Evolutionary conservation across 2,797 vertebrate genomes (phyloP), one percentile per base, ranked within the genome.

Genomic region (Buceros bicornis): DNA sequence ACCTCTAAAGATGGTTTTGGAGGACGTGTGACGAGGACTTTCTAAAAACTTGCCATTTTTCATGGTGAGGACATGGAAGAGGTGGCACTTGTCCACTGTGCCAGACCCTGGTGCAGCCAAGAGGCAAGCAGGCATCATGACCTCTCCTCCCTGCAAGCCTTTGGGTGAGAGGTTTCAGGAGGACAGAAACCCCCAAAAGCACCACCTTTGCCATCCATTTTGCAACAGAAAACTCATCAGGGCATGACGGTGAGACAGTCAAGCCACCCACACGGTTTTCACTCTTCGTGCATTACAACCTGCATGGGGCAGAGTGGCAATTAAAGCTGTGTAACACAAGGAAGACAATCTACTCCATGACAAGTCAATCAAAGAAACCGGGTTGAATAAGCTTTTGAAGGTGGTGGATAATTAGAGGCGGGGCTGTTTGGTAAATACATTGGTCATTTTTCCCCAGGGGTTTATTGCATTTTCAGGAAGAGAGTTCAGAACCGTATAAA

Each of bases 401-500:
- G 87, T 56, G 51, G 35, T 74, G 60, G 91, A n/a, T 96, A 97
- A 97, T 96, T 83, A 95, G 60, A 40, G 95, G 96, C 8, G 95
- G 1, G 95, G 94, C 89, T 95, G 95, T 92, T 97, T 80, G 48
- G 96, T 96, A 96, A 95, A 95, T 91, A 66, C 18, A 0, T 96
- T 48, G 95, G 94, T 97, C 95, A 95, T 95, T 82, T 88, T 69
- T 54, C 84, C 92, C 24, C 56, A 6, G 94, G 76, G 57, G 53
- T 57, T 90, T 37, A 92, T 96, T 94, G 82, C 86, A 81, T 95
- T 96, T 97, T 89, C 91, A 95, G 92, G 92, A 96, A 89, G 92
- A 79, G 90, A 37, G 33, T 21, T 57, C 37, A 86, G 90, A 84
- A 89, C 29, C 2, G 2, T 97, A 97, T 97, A 97, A 97, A 97